Conservation (phyloP, 2,113 vertebrate genomes). For the Ahaetulla prasina region DNA sequence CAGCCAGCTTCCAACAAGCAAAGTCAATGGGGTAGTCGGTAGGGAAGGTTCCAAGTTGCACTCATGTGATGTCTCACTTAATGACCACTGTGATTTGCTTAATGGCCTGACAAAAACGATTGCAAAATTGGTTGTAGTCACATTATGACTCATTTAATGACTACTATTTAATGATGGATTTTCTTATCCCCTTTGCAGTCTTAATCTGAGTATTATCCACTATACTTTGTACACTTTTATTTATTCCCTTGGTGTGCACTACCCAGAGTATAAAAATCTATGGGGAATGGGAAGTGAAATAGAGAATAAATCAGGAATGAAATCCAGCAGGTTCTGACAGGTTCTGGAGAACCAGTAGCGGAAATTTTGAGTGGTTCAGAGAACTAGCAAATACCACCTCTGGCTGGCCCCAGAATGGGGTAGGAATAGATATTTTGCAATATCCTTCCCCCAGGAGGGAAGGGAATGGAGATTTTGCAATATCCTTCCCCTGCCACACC, state of each 20-base stretch:
- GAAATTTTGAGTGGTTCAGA: too few species aligned
- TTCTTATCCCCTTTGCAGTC: background rate
- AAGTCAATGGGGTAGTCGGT: background rate
- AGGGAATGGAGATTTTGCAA: too few species aligned
- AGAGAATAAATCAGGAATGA: background rate
- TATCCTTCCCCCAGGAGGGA: too few species aligned
- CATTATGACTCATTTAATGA: background rate
- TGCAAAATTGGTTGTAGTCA: background rate
- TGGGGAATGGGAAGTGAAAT: background rate
- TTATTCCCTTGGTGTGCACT: background rate
- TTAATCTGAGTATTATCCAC: background rate
- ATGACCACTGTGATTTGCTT: background rate
- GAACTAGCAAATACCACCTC: too few species aligned
- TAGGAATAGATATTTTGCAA: too few species aligned
- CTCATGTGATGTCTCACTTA: background rate
- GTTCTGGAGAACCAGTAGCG: too few species aligned
- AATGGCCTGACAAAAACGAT: background rate
- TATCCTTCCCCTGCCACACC: too few species aligned
- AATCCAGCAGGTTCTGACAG: too few species aligned
- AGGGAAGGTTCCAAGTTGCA: background rate
- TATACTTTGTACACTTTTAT: background rate
- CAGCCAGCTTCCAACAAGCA: background rate
- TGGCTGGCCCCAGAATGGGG: too few species aligned
- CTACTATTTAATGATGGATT: background rate
- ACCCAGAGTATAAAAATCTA: background rate